Evolutionary conservation across 2,888 invertebrate genomes (phyloP).

Genomic region (Adela reaumurella): DNA sequence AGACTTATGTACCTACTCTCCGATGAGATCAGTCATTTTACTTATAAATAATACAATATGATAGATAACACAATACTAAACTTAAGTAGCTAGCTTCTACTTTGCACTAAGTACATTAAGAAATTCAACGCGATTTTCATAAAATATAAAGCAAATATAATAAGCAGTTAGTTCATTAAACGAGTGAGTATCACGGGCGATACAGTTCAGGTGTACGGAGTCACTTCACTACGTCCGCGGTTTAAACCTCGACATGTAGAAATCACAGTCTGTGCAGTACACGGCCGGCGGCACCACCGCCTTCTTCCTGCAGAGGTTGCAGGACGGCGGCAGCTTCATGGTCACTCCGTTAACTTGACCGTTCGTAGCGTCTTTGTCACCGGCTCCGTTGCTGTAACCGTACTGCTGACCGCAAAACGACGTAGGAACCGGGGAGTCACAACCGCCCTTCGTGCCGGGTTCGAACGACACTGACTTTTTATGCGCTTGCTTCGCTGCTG

Average conservation of each 20-base stretch:
- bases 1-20: conserved; percentile 19
- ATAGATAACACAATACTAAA: background rate
- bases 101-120: background rate
- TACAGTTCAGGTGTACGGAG: background rate
- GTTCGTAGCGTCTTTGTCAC: conserved; percentile 1
- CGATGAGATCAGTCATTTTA: conserved; percentile 35
- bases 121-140: background rate
- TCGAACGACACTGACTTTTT: conserved; percentile 73
- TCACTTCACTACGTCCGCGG: conserved; percentile 49
- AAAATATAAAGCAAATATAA: background rate
- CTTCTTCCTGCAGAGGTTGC: conserved; percentile 86
- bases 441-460: conserved; percentile 66
- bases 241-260: conserved; percentile 84
- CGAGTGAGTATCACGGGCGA: conserved; percentile 1
- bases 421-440: conserved; percentile 45
- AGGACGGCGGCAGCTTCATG: conserved; percentile 59
- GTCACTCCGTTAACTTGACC: background rate
- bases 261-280: conserved; percentile 89
- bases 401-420: conserved; percentile 25
- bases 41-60: conserved; percentile 4
- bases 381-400: conserved; percentile 21
- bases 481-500: conserved; percentile 56
- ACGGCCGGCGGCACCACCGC: conserved; percentile 71
- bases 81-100: background rate
- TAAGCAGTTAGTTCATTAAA: background rate